Evolutionary conservation across 2,797 vertebrate species (phyloP).

Genomic region (Acestrorhynchus altus): DNA sequence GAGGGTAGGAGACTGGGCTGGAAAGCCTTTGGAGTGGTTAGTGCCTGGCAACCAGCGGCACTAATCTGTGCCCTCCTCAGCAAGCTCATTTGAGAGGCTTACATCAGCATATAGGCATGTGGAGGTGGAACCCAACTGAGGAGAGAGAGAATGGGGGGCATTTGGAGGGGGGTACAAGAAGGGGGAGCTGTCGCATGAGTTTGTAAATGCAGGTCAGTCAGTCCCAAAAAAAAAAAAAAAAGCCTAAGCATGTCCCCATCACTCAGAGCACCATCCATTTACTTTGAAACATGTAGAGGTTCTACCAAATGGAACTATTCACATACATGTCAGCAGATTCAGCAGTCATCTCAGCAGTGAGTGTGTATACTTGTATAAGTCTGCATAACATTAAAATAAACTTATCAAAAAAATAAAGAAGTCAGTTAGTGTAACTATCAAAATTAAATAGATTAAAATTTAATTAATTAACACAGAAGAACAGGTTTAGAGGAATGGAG

Average conservation of each 20-base stretch:
- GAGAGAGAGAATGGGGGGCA: slow-evolving; percentile 1
- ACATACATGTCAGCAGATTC: too few relatives aligned
- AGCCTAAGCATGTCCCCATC: neutral
- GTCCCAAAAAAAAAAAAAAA: slow-evolving; percentile 38
- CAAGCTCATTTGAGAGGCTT: slow-evolving; percentile 88
- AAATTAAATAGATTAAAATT: too few relatives aligned
- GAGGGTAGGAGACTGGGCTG: slow-evolving; percentile 90
- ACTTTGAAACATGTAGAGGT: too few relatives aligned
- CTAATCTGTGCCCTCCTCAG: slow-evolving; percentile 87
- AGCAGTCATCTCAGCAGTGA: too few relatives aligned
- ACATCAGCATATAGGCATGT: slow-evolving; percentile 92
- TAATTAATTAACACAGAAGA: too few relatives aligned
- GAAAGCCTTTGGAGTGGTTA: slow-evolving; percentile 91
- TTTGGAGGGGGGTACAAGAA: neutral
- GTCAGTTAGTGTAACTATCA: too few relatives aligned
- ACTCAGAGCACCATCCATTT: too few relatives aligned
- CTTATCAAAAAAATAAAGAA: too few relatives aligned
- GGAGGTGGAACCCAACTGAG: slow-evolving; percentile 63
- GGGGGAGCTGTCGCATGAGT: slow-evolving; percentile 52
- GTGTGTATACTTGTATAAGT: too few relatives aligned
- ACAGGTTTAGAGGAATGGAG: too few relatives aligned
- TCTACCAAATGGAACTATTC: too few relatives aligned
- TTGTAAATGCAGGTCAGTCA: slow-evolving; percentile 48
- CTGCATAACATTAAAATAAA: too few relatives aligned
- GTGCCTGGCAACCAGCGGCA: slow-evolving; percentile 87